Conservation (phyloP, 92 coral and sea anemone species). For the Porites cylindrica region DNA sequence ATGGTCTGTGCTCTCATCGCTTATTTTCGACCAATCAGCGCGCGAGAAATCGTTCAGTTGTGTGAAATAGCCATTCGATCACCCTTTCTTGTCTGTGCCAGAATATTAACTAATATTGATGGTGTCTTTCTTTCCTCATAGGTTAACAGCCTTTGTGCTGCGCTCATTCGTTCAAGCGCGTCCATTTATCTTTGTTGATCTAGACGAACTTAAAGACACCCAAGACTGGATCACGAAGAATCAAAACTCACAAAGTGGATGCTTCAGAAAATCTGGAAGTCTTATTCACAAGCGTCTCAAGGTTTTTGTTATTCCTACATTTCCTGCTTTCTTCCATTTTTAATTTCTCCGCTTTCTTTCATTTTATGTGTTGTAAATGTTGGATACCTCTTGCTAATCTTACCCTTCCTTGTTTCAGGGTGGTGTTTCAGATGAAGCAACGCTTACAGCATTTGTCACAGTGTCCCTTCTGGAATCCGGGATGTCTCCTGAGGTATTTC, state of each 20-base stretch:
- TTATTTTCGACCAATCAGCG: no score
- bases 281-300: slow-evolving; percentile 75
- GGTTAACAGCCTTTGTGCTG: slow-evolving; percentile 99
- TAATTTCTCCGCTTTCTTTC: no score
- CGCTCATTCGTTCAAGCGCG: slow-evolving; percentile 95
- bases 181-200: slow-evolving; percentile 85
- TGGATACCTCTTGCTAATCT: no score
- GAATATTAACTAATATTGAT: background rate
- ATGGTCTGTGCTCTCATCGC: no score
- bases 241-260: slow-evolving; percentile 69
- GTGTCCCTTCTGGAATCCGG: slow-evolving; percentile 88
- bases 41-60: no score
- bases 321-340: background rate
- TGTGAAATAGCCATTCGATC: no score
- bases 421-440: slow-evolving; percentile 80
- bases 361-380: no score
- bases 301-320: slow-evolving; percentile 38
- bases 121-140: slow-evolving; percentile 5
- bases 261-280: slow-evolving; percentile 82
- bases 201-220: slow-evolving; percentile 64
- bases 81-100: background rate
- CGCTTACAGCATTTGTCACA: slow-evolving; percentile 87
- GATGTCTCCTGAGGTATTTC: slow-evolving; percentile 63
- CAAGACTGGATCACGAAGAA: slow-evolving; percentile 73
- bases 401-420: slow-evolving; percentile 59